Evolutionary conservation across 1,140 invertebrate genomes (phyloP).

Genomic region (Conus betulinus): DNA sequence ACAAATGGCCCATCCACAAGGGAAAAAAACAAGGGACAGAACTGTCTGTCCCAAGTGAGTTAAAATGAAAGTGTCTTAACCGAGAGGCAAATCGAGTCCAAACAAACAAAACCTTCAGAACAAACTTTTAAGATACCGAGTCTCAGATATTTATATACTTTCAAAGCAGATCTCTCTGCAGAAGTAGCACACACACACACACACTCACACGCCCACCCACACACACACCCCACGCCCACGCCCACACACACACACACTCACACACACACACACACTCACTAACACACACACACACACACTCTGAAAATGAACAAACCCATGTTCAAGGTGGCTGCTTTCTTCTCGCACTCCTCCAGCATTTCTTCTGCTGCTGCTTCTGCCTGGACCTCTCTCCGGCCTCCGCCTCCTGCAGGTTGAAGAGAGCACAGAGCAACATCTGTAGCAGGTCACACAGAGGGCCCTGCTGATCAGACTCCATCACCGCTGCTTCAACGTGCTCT

Average conservation of each 20-base stretch:
- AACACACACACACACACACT: background rate
- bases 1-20: too few species aligned
- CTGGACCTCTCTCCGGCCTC: conserved; percentile 81
- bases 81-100: too few species aligned
- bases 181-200: too few species aligned
- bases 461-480: conserved; percentile 86
- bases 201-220: too few species aligned
- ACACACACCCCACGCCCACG: background rate
- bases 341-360: conserved; percentile 45
- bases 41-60: too few species aligned
- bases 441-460: conserved; percentile 91
- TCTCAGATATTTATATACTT: too few species aligned
- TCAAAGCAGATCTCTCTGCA: too few species aligned
- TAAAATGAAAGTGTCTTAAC: too few species aligned
- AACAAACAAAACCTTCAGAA: too few species aligned
- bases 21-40: too few species aligned
- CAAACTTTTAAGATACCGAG: too few species aligned
- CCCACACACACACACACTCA: background rate
- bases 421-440: conserved; percentile 87
- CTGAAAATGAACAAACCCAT: too few species aligned
- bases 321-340: background rate
- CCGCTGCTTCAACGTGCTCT: conserved; percentile 82
- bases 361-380: conserved; percentile 57
- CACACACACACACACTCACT: background rate
- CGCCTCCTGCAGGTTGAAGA: conserved; percentile 91